Base-by-base conservation (phyloP, 2,888 invertebrate species). In the Drosophila anomelani region DNA sequence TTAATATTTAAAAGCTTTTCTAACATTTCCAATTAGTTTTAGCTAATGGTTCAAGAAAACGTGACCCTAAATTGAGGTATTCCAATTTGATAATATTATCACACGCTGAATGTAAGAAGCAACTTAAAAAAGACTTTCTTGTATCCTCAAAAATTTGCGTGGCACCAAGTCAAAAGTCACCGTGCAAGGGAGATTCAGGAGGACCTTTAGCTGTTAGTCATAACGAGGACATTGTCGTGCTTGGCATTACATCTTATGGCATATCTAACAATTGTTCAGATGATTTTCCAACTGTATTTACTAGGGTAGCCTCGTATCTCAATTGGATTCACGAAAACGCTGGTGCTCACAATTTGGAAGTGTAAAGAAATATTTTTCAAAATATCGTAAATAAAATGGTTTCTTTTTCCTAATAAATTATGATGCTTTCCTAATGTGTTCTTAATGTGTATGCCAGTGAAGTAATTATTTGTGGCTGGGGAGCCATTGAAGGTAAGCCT, bases 191-290 rank as follows among this genome's bases (percentile, higher is more conserved):
- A 4, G 72, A 72, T 17, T 70, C 63, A 15, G 73, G 71, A 9
- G 73, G 71, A 5, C 64, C 73, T 8, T 39, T 73, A 17, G 39
- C 32, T 6, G 20, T 58, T 23, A 15, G 23, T 4, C 41, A 49
- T 34, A 9, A 29, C 0, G 36, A n/a, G 13, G 58, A 57, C 3
- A 9, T 3, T 4, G 43, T 20, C n/a, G 34, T 73, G 20, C 4
- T 73, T 8, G 73, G 73, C 4, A 0, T 63, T 12, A 1, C 44
- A 13, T 58, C 73, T 9, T 53, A 29, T 36, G 20, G 8, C 3
- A 2, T 0, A 0, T 8, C 41, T 1, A 0, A 3, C 0, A 0
- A 12, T 1, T 72, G 72, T 36, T 2, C 15, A 15, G 23, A 23
- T 23, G 4, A 44, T 8, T 44, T 2, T 23, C 44, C 44, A 7